A percentile compares a stretch with the other conserved stretches of the same genome.
phyloP scores from a whole-genome alignment of 2,888 invertebrate species.

The Mellilla xanthometata region DNA sequence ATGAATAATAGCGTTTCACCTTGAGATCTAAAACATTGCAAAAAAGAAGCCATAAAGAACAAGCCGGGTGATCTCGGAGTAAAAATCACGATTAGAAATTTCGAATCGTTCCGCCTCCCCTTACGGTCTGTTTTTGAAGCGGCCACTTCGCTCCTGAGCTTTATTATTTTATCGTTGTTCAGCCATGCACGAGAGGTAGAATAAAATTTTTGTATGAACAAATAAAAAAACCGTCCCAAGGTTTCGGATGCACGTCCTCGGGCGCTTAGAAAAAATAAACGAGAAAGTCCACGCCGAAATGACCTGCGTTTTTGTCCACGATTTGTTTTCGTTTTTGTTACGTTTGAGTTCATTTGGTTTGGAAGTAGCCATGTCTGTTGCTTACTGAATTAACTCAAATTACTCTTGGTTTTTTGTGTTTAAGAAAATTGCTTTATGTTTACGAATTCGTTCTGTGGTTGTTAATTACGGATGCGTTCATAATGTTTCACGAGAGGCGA shows the following conservation, averaged over 20 bases:
- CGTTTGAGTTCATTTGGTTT: slow-evolving; percentile 82
- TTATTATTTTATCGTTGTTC: slow-evolving; percentile 78
- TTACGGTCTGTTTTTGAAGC: slow-evolving; percentile 66
- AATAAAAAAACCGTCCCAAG: slow-evolving; percentile 66
- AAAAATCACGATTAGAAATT: slow-evolving; percentile 74
- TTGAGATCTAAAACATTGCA: slow-evolving; percentile 64
- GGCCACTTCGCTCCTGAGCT: slow-evolving; percentile 51
- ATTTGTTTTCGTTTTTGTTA: slow-evolving; percentile 81
- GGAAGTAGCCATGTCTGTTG: slow-evolving; percentile 78
- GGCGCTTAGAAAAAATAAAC: slow-evolving; percentile 77
- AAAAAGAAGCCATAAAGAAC: slow-evolving; percentile 65
- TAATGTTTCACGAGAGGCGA: slow-evolving; percentile 23
- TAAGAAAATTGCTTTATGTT: slow-evolving; percentile 55
- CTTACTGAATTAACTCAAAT: slow-evolving; percentile 81
- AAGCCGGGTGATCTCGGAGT: slow-evolving; percentile 61
- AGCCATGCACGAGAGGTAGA: slow-evolving; percentile 67
- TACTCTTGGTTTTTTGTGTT: slow-evolving; percentile 65
- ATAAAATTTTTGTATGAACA: slow-evolving; percentile 65
- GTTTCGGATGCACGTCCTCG: slow-evolving; percentile 80
- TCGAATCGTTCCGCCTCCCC: slow-evolving; percentile 62
- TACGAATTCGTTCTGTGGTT: slow-evolving; percentile 56
- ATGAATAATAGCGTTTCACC: slow-evolving; percentile 58
- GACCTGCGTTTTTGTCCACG: slow-evolving; percentile 81
- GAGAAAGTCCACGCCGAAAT: slow-evolving; percentile 76
- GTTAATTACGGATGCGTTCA: slow-evolving; percentile 42